Conservation (phyloP, 2,797 vertebrate genomes). For the Lutjanus campechanus region DNA sequence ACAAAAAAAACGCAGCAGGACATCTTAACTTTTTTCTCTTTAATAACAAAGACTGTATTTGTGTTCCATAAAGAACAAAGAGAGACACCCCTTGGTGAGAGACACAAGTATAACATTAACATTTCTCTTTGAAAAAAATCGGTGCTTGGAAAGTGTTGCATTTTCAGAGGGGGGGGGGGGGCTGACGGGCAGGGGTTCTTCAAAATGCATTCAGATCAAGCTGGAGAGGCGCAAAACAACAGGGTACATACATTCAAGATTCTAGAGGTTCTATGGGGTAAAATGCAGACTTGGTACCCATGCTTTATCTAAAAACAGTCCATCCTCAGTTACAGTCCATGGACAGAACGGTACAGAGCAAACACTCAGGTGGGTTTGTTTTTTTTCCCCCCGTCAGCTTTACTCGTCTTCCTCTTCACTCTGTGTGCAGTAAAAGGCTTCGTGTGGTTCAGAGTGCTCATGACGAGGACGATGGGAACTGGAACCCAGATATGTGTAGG, state of each 20-base stretch:
- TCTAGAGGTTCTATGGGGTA: conserved; percentile 71
- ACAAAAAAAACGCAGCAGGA: neutral
- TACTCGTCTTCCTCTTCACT: conserved; percentile 50
- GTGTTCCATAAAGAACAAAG: conserved; percentile 79
- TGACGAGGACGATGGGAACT: conserved; percentile 36
- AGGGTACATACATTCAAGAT: conserved; percentile 77
- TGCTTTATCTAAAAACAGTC: conserved; percentile 65
- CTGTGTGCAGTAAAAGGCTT: conserved; percentile 78
- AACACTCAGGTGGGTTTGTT: conserved; percentile 30
- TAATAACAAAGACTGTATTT: conserved; percentile 83
- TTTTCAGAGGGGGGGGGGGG: conserved; percentile 51
- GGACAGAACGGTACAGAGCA: conserved; percentile 48
- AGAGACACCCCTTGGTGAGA: conserved; percentile 64
- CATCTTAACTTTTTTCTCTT: conserved; percentile 54
- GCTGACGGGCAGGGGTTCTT: conserved; percentile 48
- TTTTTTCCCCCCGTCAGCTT: conserved; percentile 18
- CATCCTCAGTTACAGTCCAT: conserved; percentile 49
- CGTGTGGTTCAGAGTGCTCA: conserved; percentile 69
- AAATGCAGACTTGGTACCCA: conserved; percentile 69
- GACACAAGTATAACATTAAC: conserved; percentile 69
- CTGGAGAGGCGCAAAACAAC: conserved; percentile 68
- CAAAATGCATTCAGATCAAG: conserved; percentile 73
- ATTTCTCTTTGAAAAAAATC: conserved; percentile 72
- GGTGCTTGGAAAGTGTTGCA: conserved; percentile 67
- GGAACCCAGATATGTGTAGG: conserved; percentile 63